A percentile compares a stretch with the other conserved stretches of the same genome.
These are phyloP conservation scores for Poicephalus meyeri DNA, from an alignment of 2,113 vertebrate genomes.

Conservation along the genomic window DNA sequence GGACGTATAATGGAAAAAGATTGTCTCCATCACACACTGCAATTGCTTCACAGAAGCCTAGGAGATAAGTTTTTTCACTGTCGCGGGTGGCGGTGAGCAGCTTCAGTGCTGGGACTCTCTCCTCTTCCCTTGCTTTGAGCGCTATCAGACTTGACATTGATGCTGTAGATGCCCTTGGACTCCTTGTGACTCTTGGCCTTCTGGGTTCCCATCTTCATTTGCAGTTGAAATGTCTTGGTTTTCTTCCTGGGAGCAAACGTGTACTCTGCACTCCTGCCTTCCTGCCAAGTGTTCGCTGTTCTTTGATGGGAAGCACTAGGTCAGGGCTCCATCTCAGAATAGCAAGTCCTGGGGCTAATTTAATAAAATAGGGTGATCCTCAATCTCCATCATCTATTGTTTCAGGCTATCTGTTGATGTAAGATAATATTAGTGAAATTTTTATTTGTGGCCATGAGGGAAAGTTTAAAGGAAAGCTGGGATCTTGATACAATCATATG, in stretches of 20 bases:
- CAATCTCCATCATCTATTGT: not conserved
- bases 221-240: not conserved
- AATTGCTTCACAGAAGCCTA: not conserved
- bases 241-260: not conserved
- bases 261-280: not conserved
- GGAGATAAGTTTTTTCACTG: not conserved
- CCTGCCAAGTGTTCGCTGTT: not conserved
- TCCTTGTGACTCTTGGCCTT: not conserved
- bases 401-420: slow-evolving; percentile 42
- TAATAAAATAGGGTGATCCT: slow-evolving; percentile 40
- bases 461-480: slow-evolving; percentile 13
- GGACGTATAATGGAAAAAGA: not conserved
- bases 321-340: not conserved
- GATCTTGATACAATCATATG: slow-evolving; percentile 12
- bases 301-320: not conserved
- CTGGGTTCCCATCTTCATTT: not conserved
- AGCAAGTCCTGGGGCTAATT: slow-evolving; percentile 21
- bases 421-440: slow-evolving; percentile 46
- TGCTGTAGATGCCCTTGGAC: not conserved
- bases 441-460: slow-evolving; percentile 39
- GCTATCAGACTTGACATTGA: not conserved
- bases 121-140: not conserved
- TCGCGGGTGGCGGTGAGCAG: not conserved
- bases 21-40: not conserved
- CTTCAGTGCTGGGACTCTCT: not conserved